phyloP scores from a whole-genome alignment of 2,797 vertebrate genomes.

The Stomatorhinus walkeri region DNA sequence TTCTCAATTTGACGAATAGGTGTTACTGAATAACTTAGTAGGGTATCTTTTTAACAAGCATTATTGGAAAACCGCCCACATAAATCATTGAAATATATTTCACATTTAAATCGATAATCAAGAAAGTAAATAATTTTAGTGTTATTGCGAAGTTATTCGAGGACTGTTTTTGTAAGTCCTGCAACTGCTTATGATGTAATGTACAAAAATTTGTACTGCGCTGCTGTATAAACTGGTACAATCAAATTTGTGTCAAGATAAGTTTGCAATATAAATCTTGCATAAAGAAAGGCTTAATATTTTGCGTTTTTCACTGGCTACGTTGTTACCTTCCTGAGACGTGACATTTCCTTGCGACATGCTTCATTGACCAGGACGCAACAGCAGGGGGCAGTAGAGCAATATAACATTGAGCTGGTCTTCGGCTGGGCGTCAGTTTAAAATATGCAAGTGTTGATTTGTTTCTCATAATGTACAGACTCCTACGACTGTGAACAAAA shows the following conservation, averaged over 20 bases:
- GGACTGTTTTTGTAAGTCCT: not conserved
- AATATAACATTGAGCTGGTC: not conserved
- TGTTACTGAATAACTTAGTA: not conserved
- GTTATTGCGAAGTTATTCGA: not conserved
- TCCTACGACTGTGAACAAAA: not conserved
- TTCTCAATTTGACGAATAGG: not conserved
- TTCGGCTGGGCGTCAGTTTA: not conserved
- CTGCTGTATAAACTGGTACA: not conserved
- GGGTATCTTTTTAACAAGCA: not conserved
- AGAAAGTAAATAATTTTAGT: not conserved
- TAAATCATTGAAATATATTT: not conserved
- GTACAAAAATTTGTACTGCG: not conserved
- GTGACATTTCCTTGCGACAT: not conserved
- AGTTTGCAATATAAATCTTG: not conserved
- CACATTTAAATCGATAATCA: not conserved
- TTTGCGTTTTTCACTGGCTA: not conserved
- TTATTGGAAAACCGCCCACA: not conserved
- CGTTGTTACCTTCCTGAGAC: not conserved
- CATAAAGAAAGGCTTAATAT: not conserved
- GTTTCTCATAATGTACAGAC: not conserved
- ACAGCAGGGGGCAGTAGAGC: slow-evolving; percentile 22
- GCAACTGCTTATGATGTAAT: not conserved
- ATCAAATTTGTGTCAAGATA: not conserved
- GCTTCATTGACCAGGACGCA: not conserved
- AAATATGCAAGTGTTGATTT: not conserved